Evolutionary conservation across 2,113 vertebrate genomes (phyloP).

Genomic region (Poeciliopsis occidentalis): DNA sequence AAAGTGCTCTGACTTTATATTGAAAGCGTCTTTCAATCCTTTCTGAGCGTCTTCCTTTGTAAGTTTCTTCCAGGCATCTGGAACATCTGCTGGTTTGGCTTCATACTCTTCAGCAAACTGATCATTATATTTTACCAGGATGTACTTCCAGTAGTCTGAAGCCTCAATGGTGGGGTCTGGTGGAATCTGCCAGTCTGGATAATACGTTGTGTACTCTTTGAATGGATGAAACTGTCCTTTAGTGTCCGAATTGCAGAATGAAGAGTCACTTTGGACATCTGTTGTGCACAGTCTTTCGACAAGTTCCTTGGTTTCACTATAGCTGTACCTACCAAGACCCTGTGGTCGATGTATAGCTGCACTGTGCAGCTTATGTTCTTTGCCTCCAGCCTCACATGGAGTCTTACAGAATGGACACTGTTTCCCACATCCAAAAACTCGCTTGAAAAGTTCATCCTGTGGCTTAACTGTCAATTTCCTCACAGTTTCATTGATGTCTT

Average conservation of each 20-base stretch:
- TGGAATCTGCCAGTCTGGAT: conserved; percentile 76
- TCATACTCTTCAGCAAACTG: conserved; percentile 44
- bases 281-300: conserved; percentile 51
- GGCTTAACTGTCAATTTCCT: not conserved
- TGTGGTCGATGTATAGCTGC: not conserved
- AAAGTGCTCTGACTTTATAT: conserved; percentile 19
- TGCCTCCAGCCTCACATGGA: not conserved
- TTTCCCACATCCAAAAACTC: not conserved
- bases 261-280: rapidly evolving
- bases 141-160: conserved; percentile 73
- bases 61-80: conserved; percentile 48
- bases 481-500: not conserved
- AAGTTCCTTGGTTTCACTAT: not conserved
- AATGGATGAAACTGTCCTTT: not conserved
- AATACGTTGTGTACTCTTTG: conserved; percentile 46
- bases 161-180: conserved; percentile 60
- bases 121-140: conserved; percentile 60
- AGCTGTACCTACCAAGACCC: not conserved
- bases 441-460: not conserved
- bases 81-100: conserved; percentile 48
- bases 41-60: conserved; percentile 45
- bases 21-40: conserved; percentile 46
- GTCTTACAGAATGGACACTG: not conserved
- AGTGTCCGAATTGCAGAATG: not conserved
- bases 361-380: not conserved